A percentile compares a stretch with the other conserved stretches of the same genome.
These are phyloP conservation scores for Aspidiotus rigidus DNA, from an alignment of 2,888 invertebrate species.

Conservation along the genomic window DNA sequence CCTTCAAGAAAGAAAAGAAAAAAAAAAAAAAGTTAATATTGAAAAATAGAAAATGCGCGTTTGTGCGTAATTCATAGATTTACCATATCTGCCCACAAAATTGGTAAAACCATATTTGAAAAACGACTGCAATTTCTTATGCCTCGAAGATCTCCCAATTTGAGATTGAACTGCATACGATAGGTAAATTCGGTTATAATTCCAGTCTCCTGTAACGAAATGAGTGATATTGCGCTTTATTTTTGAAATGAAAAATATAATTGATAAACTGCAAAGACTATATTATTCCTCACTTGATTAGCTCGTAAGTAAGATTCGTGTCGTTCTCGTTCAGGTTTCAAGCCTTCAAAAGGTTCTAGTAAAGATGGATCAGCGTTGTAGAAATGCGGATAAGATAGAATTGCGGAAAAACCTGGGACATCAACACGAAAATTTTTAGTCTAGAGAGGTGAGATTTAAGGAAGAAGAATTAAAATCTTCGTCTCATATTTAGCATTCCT, in stretches of 20 bases:
- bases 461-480: too few relatives aligned
- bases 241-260: too few relatives aligned
- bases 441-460: background rate
- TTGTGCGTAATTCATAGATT: too few relatives aligned
- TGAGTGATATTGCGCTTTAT: background rate
- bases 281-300: slow-evolving; percentile 56
- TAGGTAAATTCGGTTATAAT: slow-evolving; percentile 66
- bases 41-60: too few relatives aligned
- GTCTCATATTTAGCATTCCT: too few relatives aligned
- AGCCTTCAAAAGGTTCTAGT: slow-evolving; percentile 57
- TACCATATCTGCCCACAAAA: slow-evolving; percentile 54
- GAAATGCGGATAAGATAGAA: slow-evolving; percentile 80
- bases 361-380: slow-evolving; percentile 60
- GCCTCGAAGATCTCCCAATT: slow-evolving; percentile 56
- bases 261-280: background rate
- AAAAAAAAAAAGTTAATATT: too few relatives aligned
- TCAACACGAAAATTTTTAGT: background rate
- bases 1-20: too few relatives aligned
- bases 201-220: slow-evolving; percentile 54
- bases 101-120: slow-evolving; percentile 62
- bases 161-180: slow-evolving; percentile 81
- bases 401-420: slow-evolving; percentile 65
- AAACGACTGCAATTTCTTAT: slow-evolving; percentile 60
- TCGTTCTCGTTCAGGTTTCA: slow-evolving; percentile 54
- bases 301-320: slow-evolving; percentile 66